Evolutionary conservation across 2,797 vertebrate species (phyloP).

Genomic region (Malacoctenus gilli): DNA sequence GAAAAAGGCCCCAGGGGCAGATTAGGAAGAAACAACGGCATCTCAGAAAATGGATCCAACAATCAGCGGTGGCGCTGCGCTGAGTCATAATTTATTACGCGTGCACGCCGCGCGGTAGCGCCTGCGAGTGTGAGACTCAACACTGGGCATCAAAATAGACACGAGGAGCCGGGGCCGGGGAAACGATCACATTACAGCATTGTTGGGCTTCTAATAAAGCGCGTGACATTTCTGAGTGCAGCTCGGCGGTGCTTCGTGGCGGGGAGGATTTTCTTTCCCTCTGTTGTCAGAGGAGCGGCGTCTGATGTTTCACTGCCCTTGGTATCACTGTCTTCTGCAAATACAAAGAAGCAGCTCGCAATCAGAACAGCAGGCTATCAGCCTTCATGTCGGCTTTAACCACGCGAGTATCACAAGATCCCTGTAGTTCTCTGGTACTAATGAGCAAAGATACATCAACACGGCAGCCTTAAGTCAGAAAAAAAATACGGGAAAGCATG

Average conservation of each 20-base stretch:
- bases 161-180: constrained; percentile 24
- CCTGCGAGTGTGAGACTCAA: constrained; percentile 40
- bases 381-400: constrained; percentile 26
- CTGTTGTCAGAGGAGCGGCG: constrained; percentile 6
- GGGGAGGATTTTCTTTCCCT: constrained; percentile 24
- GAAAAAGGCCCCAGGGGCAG: constrained; percentile 47
- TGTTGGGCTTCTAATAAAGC: constrained; percentile 31
- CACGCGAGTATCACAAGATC: constrained; percentile 24
- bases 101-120: constrained; percentile 18
- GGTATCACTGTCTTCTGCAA: constrained; percentile 18
- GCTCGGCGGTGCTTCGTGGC: constrained; percentile 34
- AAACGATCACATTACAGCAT: constrained; percentile 42
- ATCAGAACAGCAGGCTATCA: constrained; percentile 31
- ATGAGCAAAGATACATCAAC: constrained; percentile 37
- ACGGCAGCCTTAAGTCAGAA: neutral
- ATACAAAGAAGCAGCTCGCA: constrained; percentile 30
- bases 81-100: constrained; percentile 50
- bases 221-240: constrained; percentile 41
- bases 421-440: constrained; percentile 35
- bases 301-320: constrained; percentile 36
- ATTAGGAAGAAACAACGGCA: constrained; percentile 55
- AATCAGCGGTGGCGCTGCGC: constrained; percentile 30
- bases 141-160: constrained; percentile 42
- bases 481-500: constrained; percentile 10
- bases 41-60: constrained; percentile 50